Evolutionary conservation across 2,888 invertebrate species (phyloP), one percentile per base, ranked within the genome.

Genomic region (Drosophila nigricruria): DNA sequence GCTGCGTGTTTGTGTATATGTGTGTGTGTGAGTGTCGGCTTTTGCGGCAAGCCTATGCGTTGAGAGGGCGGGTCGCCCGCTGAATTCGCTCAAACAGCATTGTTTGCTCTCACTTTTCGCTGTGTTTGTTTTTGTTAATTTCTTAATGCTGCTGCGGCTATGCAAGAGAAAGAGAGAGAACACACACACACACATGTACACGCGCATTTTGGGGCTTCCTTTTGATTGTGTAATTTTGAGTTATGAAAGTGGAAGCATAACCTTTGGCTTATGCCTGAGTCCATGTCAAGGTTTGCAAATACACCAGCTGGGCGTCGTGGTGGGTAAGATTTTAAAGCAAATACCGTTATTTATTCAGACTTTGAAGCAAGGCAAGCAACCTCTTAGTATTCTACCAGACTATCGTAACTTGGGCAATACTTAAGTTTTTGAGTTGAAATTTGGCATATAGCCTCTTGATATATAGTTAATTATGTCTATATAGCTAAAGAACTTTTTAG

Each of bases 211-310:
- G 57, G 52, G 75, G 79, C 79, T 75, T 76, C 73, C 58, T 67
- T 63, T 56, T 65, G 70, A 66, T 79, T 79, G 79, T 79, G 70
- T 74, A 79, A 82, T 79, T 82, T 63, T 47, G 54, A 81, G 73
- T 74, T 79, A 74, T 70, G 53, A 63, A 73, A 60, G 61, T 45
- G 64, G 27, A 65, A 74, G 75, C 68, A 62, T 54, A 79, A 76
- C 63, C 80, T 79, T 76, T 75, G 34, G 47, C 72, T 53, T 63
- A 49, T 36, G 49, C 34, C 49, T 45, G 69, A 40, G 68, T 50
- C 61, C 49, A 49, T 62, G 79, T 79, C 75, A 68, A 74, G 74
- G 79, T 60, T 62, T 23, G 56, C 59, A 67, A 61, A 50, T 25
- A 43, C n/a, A 43, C 27, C 5, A 34, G n/a, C 45, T 5, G 10